Conservation (phyloP, 2,113 vertebrate genomes). For the Sinocyclocheilus anshuiensis region DNA sequence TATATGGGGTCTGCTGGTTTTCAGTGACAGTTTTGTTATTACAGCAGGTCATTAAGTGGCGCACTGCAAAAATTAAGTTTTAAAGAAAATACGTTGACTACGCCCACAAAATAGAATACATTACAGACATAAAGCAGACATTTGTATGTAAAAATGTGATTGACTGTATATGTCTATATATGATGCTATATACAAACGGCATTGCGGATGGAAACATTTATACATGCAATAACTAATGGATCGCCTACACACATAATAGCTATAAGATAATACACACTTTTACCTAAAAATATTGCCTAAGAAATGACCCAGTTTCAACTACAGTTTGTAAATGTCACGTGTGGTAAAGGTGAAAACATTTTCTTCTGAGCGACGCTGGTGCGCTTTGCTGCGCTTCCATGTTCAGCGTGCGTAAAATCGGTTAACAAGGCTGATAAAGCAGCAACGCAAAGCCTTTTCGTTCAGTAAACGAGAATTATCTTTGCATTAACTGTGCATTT, state of each 20-base stretch:
- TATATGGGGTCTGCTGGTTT: neutral
- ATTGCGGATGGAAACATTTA: neutral
- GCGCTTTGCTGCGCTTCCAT: conserved; percentile 20
- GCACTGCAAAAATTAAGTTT: neutral
- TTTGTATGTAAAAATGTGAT: neutral
- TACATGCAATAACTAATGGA: neutral
- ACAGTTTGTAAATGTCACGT: conserved; percentile 17
- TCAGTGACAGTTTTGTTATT: neutral
- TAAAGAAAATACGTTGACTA: neutral
- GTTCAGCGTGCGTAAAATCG: conserved; percentile 53
- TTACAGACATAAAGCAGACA: neutral
- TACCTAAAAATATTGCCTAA: neutral
- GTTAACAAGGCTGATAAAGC: neutral
- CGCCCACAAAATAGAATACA: neutral
- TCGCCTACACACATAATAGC: no score
- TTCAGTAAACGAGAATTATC: neutral
- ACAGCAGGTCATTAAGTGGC: neutral
- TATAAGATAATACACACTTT: neutral
- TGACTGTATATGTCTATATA: neutral
- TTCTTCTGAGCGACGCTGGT: neutral
- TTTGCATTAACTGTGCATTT: neutral
- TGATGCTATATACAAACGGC: no score
- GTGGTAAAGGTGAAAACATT: neutral
- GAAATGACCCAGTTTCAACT: neutral
- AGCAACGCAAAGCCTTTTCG: neutral